Percentiles rank a stretch among this genome's conserved stretches.
Conservation (phyloP, 2,888 invertebrate species). For the Ormia ochracea region DNA sequence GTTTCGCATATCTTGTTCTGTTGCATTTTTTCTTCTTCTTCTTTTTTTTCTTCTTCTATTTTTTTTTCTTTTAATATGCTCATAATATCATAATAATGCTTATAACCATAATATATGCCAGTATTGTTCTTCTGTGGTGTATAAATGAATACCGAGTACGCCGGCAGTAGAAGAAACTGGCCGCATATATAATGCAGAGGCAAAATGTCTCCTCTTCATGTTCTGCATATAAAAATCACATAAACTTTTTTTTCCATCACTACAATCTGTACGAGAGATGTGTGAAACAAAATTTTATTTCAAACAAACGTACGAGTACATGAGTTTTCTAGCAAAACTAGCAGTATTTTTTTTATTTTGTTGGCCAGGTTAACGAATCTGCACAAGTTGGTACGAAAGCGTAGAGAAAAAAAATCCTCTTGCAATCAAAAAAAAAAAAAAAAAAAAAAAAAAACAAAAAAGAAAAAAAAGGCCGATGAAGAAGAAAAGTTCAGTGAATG, state of each 20-base stretch:
- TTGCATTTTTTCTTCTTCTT: too few species aligned
- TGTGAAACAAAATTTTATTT: constrained; percentile 44
- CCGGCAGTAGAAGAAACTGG: constrained; percentile 3
- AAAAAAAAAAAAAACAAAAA: background rate
- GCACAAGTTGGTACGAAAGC: background rate
- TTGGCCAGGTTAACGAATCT: constrained; percentile 23
- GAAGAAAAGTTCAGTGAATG: constrained; percentile 34
- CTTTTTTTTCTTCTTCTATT: too few species aligned
- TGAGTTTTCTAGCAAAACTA: constrained; percentile 2
- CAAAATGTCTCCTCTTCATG: constrained; percentile 12
- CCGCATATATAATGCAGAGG: background rate
- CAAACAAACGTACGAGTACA: background rate
- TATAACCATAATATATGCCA: background rate
- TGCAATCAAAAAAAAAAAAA: background rate
- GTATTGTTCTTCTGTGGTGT: background rate
- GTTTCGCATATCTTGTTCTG: background rate
- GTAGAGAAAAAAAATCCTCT: background rate
- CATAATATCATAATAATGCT: background rate
- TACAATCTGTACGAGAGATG: background rate
- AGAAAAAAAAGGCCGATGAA: background rate
- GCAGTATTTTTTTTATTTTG: constrained; percentile 35
- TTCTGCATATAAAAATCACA: constrained; percentile 44
- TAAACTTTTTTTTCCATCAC: background rate
- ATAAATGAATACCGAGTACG: constrained; percentile 13
- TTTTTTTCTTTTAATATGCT: background rate